These are phyloP conservation scores for Danio jaintianensis DNA, from an alignment of 2,797 vertebrate genomes.

Conservation along the genomic window DNA sequence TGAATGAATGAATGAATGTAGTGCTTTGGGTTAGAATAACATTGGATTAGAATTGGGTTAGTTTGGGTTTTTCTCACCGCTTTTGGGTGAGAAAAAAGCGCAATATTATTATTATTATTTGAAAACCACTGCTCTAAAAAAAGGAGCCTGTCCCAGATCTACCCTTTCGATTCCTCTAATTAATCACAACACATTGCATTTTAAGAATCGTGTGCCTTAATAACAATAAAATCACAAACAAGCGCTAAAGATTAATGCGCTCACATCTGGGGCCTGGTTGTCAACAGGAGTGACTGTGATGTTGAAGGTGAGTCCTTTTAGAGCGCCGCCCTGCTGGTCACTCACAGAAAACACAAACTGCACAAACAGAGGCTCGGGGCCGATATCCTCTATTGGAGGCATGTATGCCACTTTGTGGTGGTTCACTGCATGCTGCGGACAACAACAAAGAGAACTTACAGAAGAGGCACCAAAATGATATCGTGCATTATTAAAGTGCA, in stretches of 20 bases:
- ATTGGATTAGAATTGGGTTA: too few species aligned
- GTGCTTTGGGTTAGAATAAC: too few species aligned
- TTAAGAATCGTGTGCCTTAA: neutral
- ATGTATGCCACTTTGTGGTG: constrained; percentile 85
- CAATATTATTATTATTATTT: too few species aligned
- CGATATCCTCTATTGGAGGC: constrained; percentile 82
- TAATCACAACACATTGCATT: neutral
- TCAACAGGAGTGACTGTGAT: constrained; percentile 81
- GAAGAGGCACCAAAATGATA: neutral
- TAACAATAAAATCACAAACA: neutral
- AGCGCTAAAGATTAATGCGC: neutral
- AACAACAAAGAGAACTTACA: neutral
- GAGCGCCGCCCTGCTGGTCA: constrained; percentile 75
- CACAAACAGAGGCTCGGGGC: constrained; percentile 73
- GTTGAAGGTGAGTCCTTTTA: constrained; percentile 78
- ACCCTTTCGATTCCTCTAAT: neutral
- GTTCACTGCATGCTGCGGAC: constrained; percentile 78
- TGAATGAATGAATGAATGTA: too few species aligned
- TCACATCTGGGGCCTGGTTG: constrained; percentile 79
- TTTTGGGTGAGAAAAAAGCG: too few species aligned
- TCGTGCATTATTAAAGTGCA: neutral
- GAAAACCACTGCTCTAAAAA: neutral
- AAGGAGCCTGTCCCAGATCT: neutral
- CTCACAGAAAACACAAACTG: constrained; percentile 84
- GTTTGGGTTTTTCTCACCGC: too few species aligned